These are phyloP conservation scores for Gibbula magus DNA, from an alignment of 2,888 invertebrate species.

Conservation along the genomic window DNA sequence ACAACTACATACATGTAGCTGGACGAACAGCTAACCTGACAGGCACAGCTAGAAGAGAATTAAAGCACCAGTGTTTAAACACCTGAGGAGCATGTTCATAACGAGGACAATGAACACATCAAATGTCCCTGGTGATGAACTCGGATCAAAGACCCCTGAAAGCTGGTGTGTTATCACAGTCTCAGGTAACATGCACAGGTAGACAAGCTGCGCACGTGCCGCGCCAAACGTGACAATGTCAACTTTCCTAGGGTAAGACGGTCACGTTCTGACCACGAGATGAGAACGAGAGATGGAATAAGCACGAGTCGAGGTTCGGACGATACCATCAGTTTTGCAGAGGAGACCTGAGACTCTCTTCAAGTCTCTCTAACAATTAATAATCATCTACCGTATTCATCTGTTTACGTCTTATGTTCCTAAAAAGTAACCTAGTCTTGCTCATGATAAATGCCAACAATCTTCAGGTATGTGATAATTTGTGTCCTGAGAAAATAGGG, in stretches of 20 bases:
- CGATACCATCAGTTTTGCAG: not conserved
- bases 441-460: too few relatives aligned
- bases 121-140: not conserved
- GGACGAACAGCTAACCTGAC: too few relatives aligned
- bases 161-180: not conserved
- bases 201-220: not conserved
- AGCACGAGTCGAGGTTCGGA: not conserved
- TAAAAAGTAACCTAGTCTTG: too few relatives aligned
- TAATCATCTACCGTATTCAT: too few relatives aligned
- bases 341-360: not conserved
- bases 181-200: not conserved
- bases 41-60: too few relatives aligned
- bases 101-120: not conserved
- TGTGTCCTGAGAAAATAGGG: too few relatives aligned
- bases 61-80: not conserved
- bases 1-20: too few relatives aligned
- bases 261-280: constrained; percentile 4
- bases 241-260: not conserved
- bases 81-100: not conserved
- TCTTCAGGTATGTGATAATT: too few relatives aligned
- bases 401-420: too few relatives aligned
- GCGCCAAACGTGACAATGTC: constrained; percentile 15
- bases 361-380: too few relatives aligned
- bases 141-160: not conserved
- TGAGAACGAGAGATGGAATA: not conserved